A percentile compares a stretch with the other conserved stretches of the same genome.
Conservation (phyloP, 2,113 vertebrate genomes). For the Sander vitreus region DNA sequence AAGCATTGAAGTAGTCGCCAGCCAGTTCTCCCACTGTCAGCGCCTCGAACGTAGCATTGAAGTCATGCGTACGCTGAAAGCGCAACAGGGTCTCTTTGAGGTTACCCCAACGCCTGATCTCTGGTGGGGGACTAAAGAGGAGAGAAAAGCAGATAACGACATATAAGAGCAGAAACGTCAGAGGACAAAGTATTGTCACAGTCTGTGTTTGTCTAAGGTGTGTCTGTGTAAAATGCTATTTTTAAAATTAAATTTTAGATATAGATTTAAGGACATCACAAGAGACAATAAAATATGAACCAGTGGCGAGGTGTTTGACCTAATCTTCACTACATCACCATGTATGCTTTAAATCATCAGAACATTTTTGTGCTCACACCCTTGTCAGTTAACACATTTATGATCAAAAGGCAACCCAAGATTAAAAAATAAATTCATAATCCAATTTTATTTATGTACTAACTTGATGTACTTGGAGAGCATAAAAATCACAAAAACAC, state of each 20-base stretch:
- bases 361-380: background rate
- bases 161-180: background rate
- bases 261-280: background rate
- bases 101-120: conserved; percentile 90
- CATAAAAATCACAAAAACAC: background rate
- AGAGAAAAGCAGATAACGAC: background rate
- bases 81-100: conserved; percentile 90
- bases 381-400: background rate
- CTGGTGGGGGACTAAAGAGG: conserved; percentile 85
- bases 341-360: background rate
- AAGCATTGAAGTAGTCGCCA: conserved; percentile 86
- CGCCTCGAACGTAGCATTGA: conserved; percentile 89
- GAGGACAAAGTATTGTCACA: background rate
- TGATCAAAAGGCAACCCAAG: background rate
- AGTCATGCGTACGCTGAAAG: conserved; percentile 89
- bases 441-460: too few relatives aligned
- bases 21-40: conserved; percentile 90
- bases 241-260: background rate
- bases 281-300: too few relatives aligned
- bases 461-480: background rate
- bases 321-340: background rate
- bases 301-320: too few relatives aligned
- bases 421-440: too few relatives aligned
- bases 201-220: background rate
- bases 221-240: background rate